Conservation (phyloP, 2,888 invertebrate genomes). For the Chrysolina oricalcia region DNA sequence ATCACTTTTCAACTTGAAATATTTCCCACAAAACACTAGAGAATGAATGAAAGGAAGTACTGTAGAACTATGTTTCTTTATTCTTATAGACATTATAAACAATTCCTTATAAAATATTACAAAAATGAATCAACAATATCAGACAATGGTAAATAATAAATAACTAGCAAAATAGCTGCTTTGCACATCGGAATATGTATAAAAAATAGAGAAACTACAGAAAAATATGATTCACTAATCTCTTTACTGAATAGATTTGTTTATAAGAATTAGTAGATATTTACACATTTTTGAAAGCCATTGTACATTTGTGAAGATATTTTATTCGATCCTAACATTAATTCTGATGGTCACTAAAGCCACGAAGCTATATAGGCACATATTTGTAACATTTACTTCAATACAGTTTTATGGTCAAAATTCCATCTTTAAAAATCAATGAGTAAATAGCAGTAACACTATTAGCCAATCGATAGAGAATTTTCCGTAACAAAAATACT, state of each 20-base stretch:
- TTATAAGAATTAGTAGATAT: not conserved
- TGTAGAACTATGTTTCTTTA: not conserved
- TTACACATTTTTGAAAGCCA: too few relatives aligned
- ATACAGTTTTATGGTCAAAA: not conserved
- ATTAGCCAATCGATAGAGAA: too few relatives aligned
- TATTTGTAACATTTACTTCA: not conserved
- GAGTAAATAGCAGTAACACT: too few relatives aligned
- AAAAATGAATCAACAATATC: constrained; percentile 40
- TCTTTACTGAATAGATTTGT: not conserved
- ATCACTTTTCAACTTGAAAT: too few relatives aligned
- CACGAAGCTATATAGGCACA: not conserved
- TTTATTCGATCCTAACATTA: not conserved
- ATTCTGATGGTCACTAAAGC: not conserved
- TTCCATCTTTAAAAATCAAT: too few relatives aligned
- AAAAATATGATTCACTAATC: constrained; percentile 8
- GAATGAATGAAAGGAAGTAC: not conserved
- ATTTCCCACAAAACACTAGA: not conserved
- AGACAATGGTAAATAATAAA: constrained; percentile 26
- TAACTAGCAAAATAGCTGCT: constrained; percentile 37
- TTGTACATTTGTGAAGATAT: not conserved
- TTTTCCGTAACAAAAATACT: too few relatives aligned
- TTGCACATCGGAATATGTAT: constrained; percentile 34
- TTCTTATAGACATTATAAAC: constrained; percentile 13
- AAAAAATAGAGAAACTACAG: constrained; percentile 29
- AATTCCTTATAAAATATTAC: constrained; percentile 42